A percentile compares a stretch with the other conserved stretches of the same genome.
These are phyloP conservation scores for Trichacis sp. DNA, from an alignment of 2,888 invertebrate species.

Conservation along the genomic window DNA sequence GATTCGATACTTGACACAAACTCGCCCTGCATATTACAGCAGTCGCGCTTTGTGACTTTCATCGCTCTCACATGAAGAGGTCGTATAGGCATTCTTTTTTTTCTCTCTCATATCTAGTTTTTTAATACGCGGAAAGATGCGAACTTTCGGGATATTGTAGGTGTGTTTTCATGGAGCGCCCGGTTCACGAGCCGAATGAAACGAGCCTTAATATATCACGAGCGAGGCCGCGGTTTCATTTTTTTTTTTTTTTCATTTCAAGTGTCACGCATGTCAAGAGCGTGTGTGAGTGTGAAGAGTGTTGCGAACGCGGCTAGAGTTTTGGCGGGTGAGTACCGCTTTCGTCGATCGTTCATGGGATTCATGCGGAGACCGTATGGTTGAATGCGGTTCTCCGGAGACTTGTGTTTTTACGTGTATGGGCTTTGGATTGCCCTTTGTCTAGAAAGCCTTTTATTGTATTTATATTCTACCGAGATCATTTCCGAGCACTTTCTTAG, in stretches of 20 bases:
- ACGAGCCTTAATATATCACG: slow-evolving; percentile 40
- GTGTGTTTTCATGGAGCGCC: slow-evolving; percentile 19
- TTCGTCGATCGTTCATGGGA: too few species aligned
- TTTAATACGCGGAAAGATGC: slow-evolving; percentile 27
- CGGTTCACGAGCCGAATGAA: slow-evolving; percentile 35
- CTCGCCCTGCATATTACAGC: slow-evolving; percentile 28
- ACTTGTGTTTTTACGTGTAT: too few species aligned
- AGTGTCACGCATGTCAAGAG: slow-evolving; percentile 13
- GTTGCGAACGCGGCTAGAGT: too few species aligned
- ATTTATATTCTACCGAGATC: too few species aligned
- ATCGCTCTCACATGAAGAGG: slow-evolving; percentile 29
- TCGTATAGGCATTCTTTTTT: slow-evolving; percentile 25
- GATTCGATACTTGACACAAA: slow-evolving; percentile 40
- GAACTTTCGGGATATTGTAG: slow-evolving; percentile 22
- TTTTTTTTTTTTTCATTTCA: slow-evolving; percentile 18
- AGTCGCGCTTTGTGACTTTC: slow-evolving; percentile 34
- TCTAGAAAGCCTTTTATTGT: too few species aligned
- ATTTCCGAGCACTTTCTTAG: too few species aligned
- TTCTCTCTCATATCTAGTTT: slow-evolving; percentile 15
- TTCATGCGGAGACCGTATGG: too few species aligned
- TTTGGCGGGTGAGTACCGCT: too few species aligned
- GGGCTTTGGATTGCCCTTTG: too few species aligned
- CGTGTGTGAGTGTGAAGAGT: too few species aligned
- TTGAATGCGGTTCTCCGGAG: too few species aligned
- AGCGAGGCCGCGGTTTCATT: slow-evolving; percentile 26